Percentiles rank a stretch among this genome's conserved stretches.
Conservation (phyloP, 2,888 invertebrate genomes). For the Mycalesis mineus region DNA sequence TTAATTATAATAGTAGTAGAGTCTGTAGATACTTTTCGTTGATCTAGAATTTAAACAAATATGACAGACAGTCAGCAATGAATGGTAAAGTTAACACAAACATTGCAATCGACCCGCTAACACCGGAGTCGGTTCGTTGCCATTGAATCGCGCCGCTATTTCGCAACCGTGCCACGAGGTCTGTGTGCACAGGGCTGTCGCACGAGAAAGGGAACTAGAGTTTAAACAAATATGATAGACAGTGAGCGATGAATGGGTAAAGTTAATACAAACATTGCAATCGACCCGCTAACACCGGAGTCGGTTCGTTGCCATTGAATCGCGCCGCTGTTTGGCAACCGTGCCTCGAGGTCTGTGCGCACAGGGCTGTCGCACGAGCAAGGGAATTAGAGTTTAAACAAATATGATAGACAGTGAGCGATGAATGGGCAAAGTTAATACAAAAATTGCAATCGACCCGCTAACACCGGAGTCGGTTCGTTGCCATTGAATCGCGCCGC, state of each 20-base stretch:
- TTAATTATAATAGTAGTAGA: no score
- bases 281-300: background rate
- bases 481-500: slow-evolving; percentile 9
- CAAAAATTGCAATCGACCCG: background rate
- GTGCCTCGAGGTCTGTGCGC: background rate
- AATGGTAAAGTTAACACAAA: background rate
- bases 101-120: background rate
- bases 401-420: background rate
- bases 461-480: background rate
- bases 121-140: slow-evolving; percentile 1
- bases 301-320: slow-evolving; percentile 10
- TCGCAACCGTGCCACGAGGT: slow-evolving; percentile 6
- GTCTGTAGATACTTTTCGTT: no score
- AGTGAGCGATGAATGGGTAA: background rate
- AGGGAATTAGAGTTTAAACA: no score
- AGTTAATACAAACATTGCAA: background rate
- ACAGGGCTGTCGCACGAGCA: background rate
- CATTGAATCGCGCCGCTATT: slow-evolving; percentile 9
- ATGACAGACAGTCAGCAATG: background rate
- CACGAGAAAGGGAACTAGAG: no score
- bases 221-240: no score
- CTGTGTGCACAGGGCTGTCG: background rate
- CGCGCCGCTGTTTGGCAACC: slow-evolving; percentile 7
- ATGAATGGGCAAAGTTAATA: background rate
- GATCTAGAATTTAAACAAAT: no score